Percentiles rank a stretch among this genome's conserved stretches.
These are phyloP conservation scores for Brotula barbata DNA, from an alignment of 2,797 vertebrate species.

Conservation along the genomic window DNA sequence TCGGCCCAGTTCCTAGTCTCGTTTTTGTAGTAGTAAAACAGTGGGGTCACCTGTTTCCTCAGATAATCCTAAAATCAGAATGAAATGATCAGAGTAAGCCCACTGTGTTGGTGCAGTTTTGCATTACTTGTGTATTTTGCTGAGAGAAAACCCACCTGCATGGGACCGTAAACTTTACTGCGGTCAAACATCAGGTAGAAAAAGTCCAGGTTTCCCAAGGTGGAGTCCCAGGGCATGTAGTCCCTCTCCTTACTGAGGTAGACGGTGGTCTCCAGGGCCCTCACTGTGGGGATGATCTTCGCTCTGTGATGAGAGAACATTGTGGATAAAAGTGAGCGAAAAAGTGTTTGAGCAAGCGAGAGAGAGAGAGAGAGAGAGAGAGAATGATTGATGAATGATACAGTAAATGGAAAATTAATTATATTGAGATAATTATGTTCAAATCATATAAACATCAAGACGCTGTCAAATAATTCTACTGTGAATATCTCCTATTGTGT, in stretches of 20 bases:
- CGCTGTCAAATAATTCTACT: too few relatives aligned
- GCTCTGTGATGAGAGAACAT: slow-evolving; percentile 75
- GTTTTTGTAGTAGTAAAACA: slow-evolving; percentile 70
- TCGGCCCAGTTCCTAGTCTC: slow-evolving; percentile 42
- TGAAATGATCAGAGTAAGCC: neutral
- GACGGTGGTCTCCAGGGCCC: slow-evolving; percentile 84
- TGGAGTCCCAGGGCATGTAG: slow-evolving; percentile 89
- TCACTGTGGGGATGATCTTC: slow-evolving; percentile 57
- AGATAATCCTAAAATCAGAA: slow-evolving; percentile 78
- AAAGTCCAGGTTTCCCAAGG: slow-evolving; percentile 84
- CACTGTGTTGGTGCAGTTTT: neutral
- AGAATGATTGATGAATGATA: too few relatives aligned
- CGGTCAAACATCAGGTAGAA: slow-evolving; percentile 94
- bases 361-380: too few relatives aligned
- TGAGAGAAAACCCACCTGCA: slow-evolving; percentile 79
- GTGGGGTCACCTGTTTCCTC: slow-evolving; percentile 73
- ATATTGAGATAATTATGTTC: too few relatives aligned
- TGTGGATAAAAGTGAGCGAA: too few relatives aligned
- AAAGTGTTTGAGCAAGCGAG: too few relatives aligned
- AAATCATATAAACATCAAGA: too few relatives aligned
- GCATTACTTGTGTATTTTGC: neutral
- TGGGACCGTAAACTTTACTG: slow-evolving; percentile 82
- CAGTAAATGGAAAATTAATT: too few relatives aligned
- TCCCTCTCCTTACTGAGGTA: slow-evolving; percentile 77
- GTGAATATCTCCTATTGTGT: too few relatives aligned